Evolutionary conservation across 1,140 invertebrate genomes (phyloP).

Genomic region (Brachionus sp.): DNA sequence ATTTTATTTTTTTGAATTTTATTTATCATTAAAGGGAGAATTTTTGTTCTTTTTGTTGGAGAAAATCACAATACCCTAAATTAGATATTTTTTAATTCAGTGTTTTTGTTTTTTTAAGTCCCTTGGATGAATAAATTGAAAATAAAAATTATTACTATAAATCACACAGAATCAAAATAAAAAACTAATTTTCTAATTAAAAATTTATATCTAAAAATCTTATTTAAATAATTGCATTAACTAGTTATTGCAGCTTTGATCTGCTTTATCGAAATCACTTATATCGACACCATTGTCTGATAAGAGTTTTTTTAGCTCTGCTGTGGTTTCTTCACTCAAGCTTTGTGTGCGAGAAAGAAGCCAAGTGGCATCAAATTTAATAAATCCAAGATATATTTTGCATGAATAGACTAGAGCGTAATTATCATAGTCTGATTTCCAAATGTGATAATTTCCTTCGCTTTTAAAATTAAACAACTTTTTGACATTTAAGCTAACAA

Average conservation of each 20-base stretch:
- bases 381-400: background rate
- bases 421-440: background rate
- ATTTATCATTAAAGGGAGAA: too few species aligned
- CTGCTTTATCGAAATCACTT: background rate
- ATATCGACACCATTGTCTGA: background rate
- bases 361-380: background rate
- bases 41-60: too few species aligned
- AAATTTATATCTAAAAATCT: background rate
- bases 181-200: too few species aligned
- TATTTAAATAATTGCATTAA: background rate
- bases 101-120: too few species aligned
- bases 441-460: slow-evolving; percentile 18
- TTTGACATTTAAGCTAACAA: background rate
- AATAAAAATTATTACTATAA: too few species aligned
- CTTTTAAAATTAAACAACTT: background rate
- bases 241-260: background rate
- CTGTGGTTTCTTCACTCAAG: background rate
- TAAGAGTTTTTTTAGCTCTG: background rate
- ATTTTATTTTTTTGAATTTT: too few species aligned
- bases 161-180: too few species aligned
- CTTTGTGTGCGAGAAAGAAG: background rate
- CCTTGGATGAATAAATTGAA: too few species aligned
- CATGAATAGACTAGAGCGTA: slow-evolving; percentile 19
- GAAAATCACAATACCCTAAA: too few species aligned
- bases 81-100: too few species aligned